Evolutionary conservation across 2,888 invertebrate species (phyloP), one percentile per base, ranked within the genome.

Genomic region (Halocaridina rubra): DNA sequence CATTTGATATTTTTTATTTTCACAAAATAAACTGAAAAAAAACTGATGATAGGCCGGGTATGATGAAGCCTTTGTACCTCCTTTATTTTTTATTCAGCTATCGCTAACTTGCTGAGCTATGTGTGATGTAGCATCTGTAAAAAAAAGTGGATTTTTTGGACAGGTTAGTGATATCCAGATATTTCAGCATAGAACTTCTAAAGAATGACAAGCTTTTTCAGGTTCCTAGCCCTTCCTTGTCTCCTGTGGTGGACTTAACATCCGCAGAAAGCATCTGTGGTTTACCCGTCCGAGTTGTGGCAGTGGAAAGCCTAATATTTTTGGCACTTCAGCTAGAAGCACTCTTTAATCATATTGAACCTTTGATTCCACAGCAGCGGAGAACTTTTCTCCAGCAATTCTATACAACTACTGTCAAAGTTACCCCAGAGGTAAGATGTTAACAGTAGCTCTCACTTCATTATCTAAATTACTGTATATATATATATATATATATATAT

Each of bases 281-380:
- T 0, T 91, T 98, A 32, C 92, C 95, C 0, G 96, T 97, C 90
- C 93, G 98, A 86, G 94, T 98, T 22, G 96, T 98, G 0, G 98
- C 96, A 0, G 95, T 97, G 0, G 98, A 99, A 91, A 98, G 98
- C 88, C 93, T 97, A 0, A 94, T 97, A 89, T 98, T 97, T 91
- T 92, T 99, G 89, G 94, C 96, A 0, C 94, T 95, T 89, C 98
- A 99, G 91, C 95, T 96, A 89, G 95, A 96, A 89, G 93, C 94
- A 77, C 91, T 99, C 27, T 95, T 95, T 87, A 94, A 95, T 3
- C 97, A 97, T 90, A 92, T 98, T 89, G 96, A 97, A 90, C 94
- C 95, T 86, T 93, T 97, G 85, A 93, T 98, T 27, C 94, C 95
- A 0, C 90, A 90, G 22, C 91, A 92, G 74, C 93, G 94, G 29